A percentile compares a stretch with the other conserved stretches of the same genome.
Evolutionary conservation across 2,888 invertebrate species (phyloP).

Genomic region (Eupithecia insigniata): DNA sequence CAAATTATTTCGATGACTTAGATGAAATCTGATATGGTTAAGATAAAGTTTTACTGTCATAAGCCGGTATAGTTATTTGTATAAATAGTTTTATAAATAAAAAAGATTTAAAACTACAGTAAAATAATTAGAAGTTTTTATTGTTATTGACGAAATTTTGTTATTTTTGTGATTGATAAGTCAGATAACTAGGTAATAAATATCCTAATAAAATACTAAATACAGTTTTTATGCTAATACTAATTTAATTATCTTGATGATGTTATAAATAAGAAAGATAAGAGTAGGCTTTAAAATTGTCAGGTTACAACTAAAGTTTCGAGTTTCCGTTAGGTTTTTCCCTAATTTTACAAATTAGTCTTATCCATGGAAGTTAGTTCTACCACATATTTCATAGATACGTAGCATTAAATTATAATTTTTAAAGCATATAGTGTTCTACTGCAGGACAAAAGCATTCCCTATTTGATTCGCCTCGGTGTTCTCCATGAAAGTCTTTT

Average conservation of each 20-base stretch:
- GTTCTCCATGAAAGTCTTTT: no score
- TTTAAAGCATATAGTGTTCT: neutral
- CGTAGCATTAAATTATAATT: neutral
- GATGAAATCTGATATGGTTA: constrained; percentile 38
- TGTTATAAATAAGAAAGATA: constrained; percentile 13
- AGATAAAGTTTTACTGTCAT: constrained; percentile 25
- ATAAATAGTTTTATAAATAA: constrained; percentile 23
- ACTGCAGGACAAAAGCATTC: neutral
- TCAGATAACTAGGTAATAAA: constrained; percentile 18
- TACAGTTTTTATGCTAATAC: constrained; percentile 9
- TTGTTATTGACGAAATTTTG: constrained; percentile 23
- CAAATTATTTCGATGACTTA: constrained; percentile 39
- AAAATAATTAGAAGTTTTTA: constrained; percentile 24
- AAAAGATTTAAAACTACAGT: constrained; percentile 26
- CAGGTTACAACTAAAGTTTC: neutral
- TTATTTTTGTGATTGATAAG: constrained; percentile 24
- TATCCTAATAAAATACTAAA: constrained; percentile 3
- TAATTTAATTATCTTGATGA: constrained; percentile 7
- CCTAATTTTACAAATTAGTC: neutral
- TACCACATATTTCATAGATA: neutral
- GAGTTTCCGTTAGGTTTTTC: neutral
- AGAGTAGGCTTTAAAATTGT: neutral
- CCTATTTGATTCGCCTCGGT: neutral
- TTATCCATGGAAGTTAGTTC: neutral
- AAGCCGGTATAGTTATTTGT: constrained; percentile 26